These are phyloP conservation scores for Ondatra zibethicus DNA, from an alignment of 2,113 vertebrate genomes.

Conservation along the genomic window DNA sequence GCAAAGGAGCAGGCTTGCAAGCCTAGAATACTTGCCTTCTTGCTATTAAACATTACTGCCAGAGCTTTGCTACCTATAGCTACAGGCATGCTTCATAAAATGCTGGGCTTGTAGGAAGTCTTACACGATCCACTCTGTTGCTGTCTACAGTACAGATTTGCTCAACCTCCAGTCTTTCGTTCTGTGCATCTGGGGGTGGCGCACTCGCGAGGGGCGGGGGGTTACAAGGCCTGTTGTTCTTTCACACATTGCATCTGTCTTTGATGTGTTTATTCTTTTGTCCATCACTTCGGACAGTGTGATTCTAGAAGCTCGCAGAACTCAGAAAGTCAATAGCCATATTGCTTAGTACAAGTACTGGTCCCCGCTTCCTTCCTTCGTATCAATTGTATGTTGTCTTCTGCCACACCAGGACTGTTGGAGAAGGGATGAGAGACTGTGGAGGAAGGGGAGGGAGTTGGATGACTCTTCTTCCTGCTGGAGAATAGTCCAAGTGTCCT, in stretches of 20 bases:
- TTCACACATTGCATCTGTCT: neutral
- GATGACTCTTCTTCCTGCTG: neutral
- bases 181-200: slow-evolving; percentile 24
- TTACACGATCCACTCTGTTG: neutral
- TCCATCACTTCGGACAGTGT: neutral
- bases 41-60: too few species aligned
- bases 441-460: neutral
- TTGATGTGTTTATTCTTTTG: slow-evolving; percentile 56
- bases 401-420: neutral
- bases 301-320: neutral
- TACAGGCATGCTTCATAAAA: neutral
- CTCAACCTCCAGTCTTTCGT: neutral
- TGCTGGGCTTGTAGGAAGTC: neutral
- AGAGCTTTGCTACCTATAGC: neutral
- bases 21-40: neutral
- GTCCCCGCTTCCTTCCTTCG: neutral
- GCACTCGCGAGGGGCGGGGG: neutral
- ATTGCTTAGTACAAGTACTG: neutral
- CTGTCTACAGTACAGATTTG: neutral
- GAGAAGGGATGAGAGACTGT: neutral
- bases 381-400: neutral
- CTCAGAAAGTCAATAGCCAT: neutral
- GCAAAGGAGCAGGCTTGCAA: neutral
- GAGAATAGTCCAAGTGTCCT: neutral
- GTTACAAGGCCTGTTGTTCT: slow-evolving; percentile 29